Evolutionary conservation across 2,113 vertebrate species (phyloP).

Genomic region (Chamaetylas fuelleborni): DNA sequence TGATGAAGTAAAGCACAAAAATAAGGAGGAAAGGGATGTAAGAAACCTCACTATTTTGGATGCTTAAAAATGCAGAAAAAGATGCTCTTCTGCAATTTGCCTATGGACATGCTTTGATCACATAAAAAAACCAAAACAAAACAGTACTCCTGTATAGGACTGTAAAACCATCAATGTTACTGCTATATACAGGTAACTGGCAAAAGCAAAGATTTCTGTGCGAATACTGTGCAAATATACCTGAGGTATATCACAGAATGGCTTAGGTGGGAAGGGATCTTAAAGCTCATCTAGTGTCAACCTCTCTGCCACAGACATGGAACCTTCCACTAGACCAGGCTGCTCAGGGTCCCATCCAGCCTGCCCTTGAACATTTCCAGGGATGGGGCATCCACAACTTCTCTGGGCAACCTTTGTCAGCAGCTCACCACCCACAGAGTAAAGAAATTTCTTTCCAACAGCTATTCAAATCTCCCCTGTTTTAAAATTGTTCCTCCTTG

Average conservation of each 20-base stretch:
- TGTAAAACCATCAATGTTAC: background rate
- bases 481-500: background rate
- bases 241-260: background rate
- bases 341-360: background rate
- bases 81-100: background rate
- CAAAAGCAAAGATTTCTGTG: background rate
- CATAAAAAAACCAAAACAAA: background rate
- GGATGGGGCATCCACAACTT: background rate
- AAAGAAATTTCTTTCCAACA: background rate
- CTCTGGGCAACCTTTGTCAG: background rate
- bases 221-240: background rate
- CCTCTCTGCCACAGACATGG: background rate
- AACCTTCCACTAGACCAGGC: background rate
- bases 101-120: background rate
- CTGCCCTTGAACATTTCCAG: background rate
- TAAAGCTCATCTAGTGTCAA: background rate
- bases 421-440: background rate
- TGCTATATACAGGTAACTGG: rapidly evolving
- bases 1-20: background rate
- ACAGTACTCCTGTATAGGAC: background rate
- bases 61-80: background rate
- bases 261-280: background rate
- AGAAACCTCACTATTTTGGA: background rate
- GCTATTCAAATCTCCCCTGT: background rate
- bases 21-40: background rate